Base-by-base conservation (phyloP, 2,113 vertebrate species). In the Diphyllodes magnificus region DNA sequence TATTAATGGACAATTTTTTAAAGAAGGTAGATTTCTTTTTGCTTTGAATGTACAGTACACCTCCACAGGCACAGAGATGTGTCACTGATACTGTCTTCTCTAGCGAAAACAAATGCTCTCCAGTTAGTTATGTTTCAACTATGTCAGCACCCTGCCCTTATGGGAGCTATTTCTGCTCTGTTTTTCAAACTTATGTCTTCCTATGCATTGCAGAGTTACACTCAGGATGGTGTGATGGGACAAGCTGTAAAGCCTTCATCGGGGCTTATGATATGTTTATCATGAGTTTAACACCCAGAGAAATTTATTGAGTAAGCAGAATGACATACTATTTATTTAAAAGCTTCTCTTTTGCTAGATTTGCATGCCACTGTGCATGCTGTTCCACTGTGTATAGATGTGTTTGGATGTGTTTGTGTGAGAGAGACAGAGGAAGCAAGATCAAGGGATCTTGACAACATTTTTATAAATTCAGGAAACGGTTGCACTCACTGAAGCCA, bases 381-480 rank as follows among this genome's bases (percentile, higher is more conserved):
- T 75, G 15, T 61, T 88, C 42, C 40, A 7, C 28, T 76, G 37
- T 35, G 37, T 69, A n/a, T 53, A 28, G 45, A 27, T 24, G 28
- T 70, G 24, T 60, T 84, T 60, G 28, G 60, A 45, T 28, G n/a
- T 69, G 61, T 88, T 79, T 91, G 47, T 66, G 51, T 35, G 44
- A 71, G 33, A 80, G 80, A 84, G 56, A 49, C 2, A 9, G 79
- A 88, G 91, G 91, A 94, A 92, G 80, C 14, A 60, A 83, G 88
- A 95, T 94, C 83, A 90, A 93, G 75, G 73, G 82, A 93, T 78
- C 82, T 78, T 90, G 82, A 94, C 88, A 86, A 80, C 51, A 23
- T 93, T 96, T 96, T 90, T 90, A 81, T 90, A 92, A 88, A 86
- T 93, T 93, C 85, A 88, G 95, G 93, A 96, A 96, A 79, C 65